Conservation (phyloP, 2,888 invertebrate genomes). For the Nephrotoma flavescens region DNA sequence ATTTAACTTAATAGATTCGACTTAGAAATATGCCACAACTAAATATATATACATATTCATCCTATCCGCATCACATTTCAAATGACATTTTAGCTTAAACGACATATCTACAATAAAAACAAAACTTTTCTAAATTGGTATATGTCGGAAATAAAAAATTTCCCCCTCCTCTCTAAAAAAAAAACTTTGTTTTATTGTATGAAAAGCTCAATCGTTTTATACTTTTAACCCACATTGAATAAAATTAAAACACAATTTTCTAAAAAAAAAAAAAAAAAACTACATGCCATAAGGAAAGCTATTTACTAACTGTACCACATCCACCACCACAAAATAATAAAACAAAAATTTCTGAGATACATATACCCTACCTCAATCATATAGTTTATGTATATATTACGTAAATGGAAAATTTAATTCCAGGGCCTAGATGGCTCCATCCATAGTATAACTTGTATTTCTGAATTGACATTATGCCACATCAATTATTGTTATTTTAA, state of each 20-base stretch:
- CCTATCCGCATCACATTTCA: neutral
- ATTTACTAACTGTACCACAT: neutral
- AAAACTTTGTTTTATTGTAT: neutral
- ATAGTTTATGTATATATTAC: no score
- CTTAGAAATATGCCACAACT: neutral
- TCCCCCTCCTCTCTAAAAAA: neutral
- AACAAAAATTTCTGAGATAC: neutral
- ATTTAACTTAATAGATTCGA: no score
- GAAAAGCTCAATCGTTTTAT: neutral
- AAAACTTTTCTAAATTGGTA: neutral
- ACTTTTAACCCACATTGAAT: neutral
- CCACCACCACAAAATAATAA: neutral
- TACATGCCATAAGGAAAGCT: neutral
- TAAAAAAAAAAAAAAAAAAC: neutral
- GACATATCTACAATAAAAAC: neutral
- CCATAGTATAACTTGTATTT: neutral
- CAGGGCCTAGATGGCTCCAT: neutral
- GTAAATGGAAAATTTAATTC: neutral
- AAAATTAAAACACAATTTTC: neutral
- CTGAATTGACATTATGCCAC: neutral
- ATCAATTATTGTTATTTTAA: neutral
- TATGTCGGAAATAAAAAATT: neutral
- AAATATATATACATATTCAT: neutral
- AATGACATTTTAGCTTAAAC: neutral
- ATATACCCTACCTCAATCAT: neutral